A percentile compares a stretch with the other conserved stretches of the same genome.
Conservation (phyloP, 2,113 vertebrate species). For the Nothobranchius kuhntae region DNA sequence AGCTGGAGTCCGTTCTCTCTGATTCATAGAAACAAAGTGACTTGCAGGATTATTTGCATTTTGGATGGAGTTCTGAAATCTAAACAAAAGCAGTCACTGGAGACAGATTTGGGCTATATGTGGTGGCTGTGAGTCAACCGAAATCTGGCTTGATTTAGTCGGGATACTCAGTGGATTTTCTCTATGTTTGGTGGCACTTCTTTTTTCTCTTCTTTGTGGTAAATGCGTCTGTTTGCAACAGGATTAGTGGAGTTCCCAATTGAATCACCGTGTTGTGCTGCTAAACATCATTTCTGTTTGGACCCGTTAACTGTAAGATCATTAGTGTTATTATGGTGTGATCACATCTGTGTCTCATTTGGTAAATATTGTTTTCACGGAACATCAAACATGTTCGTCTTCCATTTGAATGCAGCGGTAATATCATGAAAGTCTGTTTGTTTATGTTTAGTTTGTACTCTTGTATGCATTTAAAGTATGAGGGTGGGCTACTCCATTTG, state of each 20-base stretch:
- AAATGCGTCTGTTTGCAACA: not conserved
- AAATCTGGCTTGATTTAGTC: not conserved
- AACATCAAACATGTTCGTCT: conserved; percentile 9
- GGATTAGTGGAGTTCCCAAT: not conserved
- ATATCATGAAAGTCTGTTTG: not conserved
- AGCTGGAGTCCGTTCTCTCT: conserved; percentile 4
- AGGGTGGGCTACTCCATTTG: too few relatives aligned
- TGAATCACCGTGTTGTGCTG: not conserved
- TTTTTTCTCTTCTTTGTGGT: not conserved
- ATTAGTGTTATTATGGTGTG: conserved; percentile 30
- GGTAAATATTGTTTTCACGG: conserved; percentile 30
- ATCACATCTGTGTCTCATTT: conserved; percentile 40
- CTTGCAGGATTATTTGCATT: conserved; percentile 28
- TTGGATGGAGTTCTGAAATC: conserved; percentile 15
- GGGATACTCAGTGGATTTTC: not conserved
- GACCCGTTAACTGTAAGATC: conserved; percentile 23
- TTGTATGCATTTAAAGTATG: too few relatives aligned
- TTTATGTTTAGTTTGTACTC: not conserved
- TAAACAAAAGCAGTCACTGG: conserved; percentile 40
- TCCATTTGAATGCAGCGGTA: not conserved
- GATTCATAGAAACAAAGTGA: conserved; percentile 5
- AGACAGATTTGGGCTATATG: conserved; percentile 27
- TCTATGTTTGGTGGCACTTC: not conserved
- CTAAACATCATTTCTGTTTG: conserved; percentile 16
- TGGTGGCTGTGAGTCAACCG: conserved; percentile 4